Evolutionary conservation across 2,888 invertebrate genomes (phyloP).

Genomic region (Chromoteleia sp.): DNA sequence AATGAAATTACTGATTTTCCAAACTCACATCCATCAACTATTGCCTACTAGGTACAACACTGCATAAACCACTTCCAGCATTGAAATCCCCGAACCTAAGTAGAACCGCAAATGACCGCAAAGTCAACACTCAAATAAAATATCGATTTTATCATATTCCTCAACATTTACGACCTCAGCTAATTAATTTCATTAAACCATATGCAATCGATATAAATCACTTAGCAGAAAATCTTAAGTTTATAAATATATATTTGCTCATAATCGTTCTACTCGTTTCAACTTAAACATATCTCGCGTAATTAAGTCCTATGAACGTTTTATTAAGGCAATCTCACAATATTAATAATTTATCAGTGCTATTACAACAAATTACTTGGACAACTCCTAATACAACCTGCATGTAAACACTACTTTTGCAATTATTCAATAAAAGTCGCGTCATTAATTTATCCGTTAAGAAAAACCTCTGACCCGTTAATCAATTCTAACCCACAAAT

Average conservation of each 20-base stretch:
- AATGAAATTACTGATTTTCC: too few species aligned
- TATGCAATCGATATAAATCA: slow-evolving; percentile 39
- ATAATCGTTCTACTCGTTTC: slow-evolving; percentile 23
- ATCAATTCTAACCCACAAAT: slow-evolving; percentile 8
- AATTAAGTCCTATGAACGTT: slow-evolving; percentile 44
- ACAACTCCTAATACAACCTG: slow-evolving; percentile 19
- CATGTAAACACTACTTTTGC: slow-evolving; percentile 30
- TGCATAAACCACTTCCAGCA: slow-evolving; percentile 33
- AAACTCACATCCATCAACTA: too few species aligned
- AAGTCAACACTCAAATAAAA: slow-evolving; percentile 6
- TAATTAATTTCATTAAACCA: slow-evolving; percentile 52
- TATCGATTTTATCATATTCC: slow-evolving; percentile 24
- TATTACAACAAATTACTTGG: slow-evolving; percentile 40
- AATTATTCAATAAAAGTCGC: slow-evolving; percentile 45
- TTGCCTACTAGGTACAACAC: neutral
- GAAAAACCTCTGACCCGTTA: neutral
- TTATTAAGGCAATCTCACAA: slow-evolving; percentile 37
- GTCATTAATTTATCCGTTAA: slow-evolving; percentile 2
- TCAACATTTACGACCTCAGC: slow-evolving; percentile 12
- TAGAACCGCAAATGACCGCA: slow-evolving; percentile 16
- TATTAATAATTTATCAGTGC: slow-evolving; percentile 50
- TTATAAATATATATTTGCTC: slow-evolving; percentile 43
- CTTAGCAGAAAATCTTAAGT: neutral
- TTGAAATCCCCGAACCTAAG: slow-evolving; percentile 52
- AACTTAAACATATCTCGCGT: slow-evolving; percentile 18